A percentile compares a stretch with the other conserved stretches of the same genome.
phyloP scores from a whole-genome alignment of 2,113 vertebrate species.

The Myiozetetes cayanensis region DNA sequence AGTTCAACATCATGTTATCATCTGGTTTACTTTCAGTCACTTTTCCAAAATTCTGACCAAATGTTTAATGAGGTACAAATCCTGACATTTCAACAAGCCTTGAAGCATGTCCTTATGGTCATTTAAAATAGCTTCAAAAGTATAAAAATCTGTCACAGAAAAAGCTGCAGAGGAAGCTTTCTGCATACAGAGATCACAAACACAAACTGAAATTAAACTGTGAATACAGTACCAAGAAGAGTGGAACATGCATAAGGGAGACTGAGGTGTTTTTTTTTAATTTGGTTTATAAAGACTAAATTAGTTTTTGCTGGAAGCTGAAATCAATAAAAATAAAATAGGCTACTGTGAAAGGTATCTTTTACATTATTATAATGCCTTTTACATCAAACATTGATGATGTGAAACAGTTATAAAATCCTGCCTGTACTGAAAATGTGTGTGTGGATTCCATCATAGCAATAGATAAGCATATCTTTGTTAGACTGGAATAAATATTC shows the following conservation, averaged over 20 bases:
- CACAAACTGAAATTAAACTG: background rate
- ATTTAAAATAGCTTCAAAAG: background rate
- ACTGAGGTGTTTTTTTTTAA: fast-evolving
- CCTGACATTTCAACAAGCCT: background rate
- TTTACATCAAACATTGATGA: background rate
- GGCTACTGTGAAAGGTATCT: background rate
- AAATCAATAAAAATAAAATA: constrained; percentile 1
- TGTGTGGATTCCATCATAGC: background rate
- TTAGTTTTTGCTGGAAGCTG: background rate
- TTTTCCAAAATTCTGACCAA: background rate
- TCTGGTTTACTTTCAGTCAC: background rate
- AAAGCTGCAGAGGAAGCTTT: background rate
- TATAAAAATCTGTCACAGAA: background rate
- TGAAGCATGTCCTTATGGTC: background rate
- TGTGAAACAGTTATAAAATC: constrained; percentile 3
- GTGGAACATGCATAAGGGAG: background rate
- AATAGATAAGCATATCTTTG: constrained; percentile 8
- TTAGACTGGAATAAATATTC: constrained; percentile 25
- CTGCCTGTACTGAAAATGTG: background rate
- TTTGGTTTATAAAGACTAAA: background rate
- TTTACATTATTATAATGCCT: background rate
- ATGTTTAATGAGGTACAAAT: background rate
- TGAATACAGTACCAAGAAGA: background rate
- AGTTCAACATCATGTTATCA: background rate
- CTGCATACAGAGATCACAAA: background rate